Conservation (phyloP, 2,113 vertebrate genomes). For the Todiramphus chloris region DNA sequence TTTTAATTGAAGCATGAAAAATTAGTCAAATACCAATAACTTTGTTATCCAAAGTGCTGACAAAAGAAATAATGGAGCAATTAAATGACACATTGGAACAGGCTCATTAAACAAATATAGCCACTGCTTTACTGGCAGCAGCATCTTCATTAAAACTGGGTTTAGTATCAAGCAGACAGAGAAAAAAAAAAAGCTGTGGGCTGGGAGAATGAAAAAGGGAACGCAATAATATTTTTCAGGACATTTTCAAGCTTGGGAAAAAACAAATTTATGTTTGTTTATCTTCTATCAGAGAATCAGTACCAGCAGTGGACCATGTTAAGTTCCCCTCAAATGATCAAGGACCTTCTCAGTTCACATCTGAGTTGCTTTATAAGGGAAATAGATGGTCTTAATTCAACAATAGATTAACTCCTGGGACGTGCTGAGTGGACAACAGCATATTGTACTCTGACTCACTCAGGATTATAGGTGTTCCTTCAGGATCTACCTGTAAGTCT, state of each 20-base stretch:
- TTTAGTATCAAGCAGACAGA: neutral
- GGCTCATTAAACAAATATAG: neutral
- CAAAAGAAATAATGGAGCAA: conserved; percentile 9
- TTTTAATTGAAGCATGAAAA: conserved; percentile 46
- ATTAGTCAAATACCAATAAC: conserved; percentile 24
- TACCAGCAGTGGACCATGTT: neutral
- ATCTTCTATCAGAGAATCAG: neutral
- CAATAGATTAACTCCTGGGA: neutral
- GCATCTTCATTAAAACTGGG: conserved; percentile 3
- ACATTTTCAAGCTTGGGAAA: neutral
- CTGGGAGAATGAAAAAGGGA: neutral
- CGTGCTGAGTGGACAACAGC: neutral
- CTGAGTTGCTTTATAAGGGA: neutral
- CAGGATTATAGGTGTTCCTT: neutral
- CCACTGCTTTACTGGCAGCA: neutral
- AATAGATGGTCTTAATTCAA: neutral
- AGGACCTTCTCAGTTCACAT: neutral
- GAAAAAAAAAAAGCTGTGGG: neutral
- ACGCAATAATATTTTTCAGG: neutral
- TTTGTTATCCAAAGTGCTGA: conserved; percentile 19
- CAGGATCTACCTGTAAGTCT: neutral
- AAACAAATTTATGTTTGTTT: neutral
- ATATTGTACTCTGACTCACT: fast-evolving
- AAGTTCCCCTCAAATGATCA: neutral
- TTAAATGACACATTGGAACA: neutral